Conservation (phyloP, 2,113 vertebrate species). For the Myanophis thanlyinensis region DNA sequence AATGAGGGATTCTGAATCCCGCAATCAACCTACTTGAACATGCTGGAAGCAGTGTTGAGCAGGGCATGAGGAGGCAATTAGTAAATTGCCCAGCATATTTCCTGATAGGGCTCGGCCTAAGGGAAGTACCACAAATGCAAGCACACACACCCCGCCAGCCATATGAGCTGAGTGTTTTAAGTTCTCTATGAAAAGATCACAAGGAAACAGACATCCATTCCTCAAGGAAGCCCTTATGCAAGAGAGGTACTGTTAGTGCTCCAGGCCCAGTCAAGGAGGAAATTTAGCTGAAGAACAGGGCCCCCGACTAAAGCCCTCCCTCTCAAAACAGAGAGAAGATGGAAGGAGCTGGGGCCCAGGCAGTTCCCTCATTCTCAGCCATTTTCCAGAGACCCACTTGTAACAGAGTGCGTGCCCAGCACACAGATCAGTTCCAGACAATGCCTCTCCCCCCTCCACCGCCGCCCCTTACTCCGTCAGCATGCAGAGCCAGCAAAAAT, state of each 20-base stretch:
- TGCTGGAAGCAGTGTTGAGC: not conserved
- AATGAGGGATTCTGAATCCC: not conserved
- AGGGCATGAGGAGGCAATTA: not conserved
- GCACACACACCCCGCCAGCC: not conserved
- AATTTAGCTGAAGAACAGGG: not conserved
- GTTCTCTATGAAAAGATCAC: not conserved
- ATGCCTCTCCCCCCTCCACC: slow-evolving; percentile 7
- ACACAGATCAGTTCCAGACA: slow-evolving; percentile 34
- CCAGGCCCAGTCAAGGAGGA: not conserved
- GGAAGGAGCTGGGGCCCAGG: slow-evolving; percentile 24
- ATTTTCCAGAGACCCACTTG: slow-evolving; percentile 35
- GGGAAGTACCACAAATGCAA: not conserved
- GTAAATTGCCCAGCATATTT: slow-evolving; percentile 18
- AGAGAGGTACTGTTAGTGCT: not conserved
- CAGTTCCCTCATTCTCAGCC: slow-evolving; percentile 14
- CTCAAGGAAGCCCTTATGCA: not conserved
- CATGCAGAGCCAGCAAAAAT: slow-evolving; percentile 1
- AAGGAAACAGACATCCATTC: not conserved
- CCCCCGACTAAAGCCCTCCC: not conserved
- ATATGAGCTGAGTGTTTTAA: not conserved
- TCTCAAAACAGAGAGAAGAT: slow-evolving; percentile 8
- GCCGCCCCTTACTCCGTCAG: slow-evolving; percentile 13
- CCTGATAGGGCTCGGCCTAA: not conserved
- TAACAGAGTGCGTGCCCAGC: slow-evolving; percentile 34
- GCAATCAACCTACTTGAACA: not conserved